A percentile compares a stretch with the other conserved stretches of the same genome.
phyloP scores from a whole-genome alignment of 1,140 invertebrate species.

The Fopius arisanus region DNA sequence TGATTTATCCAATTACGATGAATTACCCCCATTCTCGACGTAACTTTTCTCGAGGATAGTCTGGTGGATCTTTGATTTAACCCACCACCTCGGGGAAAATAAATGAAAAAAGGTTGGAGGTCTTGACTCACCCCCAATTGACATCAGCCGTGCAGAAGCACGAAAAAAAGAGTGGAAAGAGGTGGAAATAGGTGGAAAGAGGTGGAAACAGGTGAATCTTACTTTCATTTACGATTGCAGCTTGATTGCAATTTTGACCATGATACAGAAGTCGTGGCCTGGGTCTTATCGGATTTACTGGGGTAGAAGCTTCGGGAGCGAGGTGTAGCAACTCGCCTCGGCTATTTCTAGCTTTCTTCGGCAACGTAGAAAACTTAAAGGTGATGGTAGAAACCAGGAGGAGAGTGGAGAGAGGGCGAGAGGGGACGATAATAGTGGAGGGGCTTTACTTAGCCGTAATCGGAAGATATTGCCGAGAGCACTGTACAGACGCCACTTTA shows the following conservation, averaged over 20 bases:
- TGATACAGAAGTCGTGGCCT: constrained; percentile 30
- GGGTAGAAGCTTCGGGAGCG: constrained; percentile 23
- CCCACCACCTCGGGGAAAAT: not conserved
- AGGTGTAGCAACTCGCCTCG: not conserved
- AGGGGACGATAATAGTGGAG: constrained; percentile 22
- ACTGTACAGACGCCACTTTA: constrained; percentile 63
- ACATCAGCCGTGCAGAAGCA: not conserved
- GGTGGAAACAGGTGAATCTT: not conserved
- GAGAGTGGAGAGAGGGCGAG: not conserved
- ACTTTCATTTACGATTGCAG: constrained; percentile 44
- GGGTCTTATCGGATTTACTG: constrained; percentile 54
- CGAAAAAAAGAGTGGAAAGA: not conserved
- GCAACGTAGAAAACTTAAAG: not conserved
- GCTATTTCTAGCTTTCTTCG: not conserved
- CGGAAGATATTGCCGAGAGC: constrained; percentile 64
- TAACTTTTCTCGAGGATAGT: no score
- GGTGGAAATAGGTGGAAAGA: not conserved
- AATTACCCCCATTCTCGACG: not conserved
- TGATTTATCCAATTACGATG: constrained; percentile 55
- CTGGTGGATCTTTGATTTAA: not conserved
- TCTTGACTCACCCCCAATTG: not conserved
- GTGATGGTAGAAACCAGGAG: not conserved
- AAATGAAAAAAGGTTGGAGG: not conserved
- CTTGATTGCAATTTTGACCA: constrained; percentile 53
- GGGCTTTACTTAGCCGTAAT: constrained; percentile 64